A percentile compares a stretch with the other conserved stretches of the same genome.
Evolutionary conservation across 2,888 invertebrate genomes (phyloP).

Genomic region (Lithodes maja): DNA sequence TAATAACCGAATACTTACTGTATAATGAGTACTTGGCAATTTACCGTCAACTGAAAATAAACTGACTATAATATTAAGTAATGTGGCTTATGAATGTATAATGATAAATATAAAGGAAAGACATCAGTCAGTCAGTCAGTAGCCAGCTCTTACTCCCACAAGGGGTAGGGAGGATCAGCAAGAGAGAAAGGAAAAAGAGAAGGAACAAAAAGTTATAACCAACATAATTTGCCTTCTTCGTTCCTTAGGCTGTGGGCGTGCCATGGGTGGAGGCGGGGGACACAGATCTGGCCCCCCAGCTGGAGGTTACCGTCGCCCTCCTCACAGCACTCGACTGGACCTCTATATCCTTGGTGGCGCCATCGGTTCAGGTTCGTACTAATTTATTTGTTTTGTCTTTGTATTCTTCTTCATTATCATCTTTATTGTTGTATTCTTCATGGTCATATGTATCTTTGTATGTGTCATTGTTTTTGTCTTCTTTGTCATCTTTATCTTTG

Average conservation of each 20-base stretch:
- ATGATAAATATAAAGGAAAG: too few relatives aligned
- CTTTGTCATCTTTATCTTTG: background rate
- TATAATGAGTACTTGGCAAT: too few relatives aligned
- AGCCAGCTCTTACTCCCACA: too few relatives aligned
- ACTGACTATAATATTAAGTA: too few relatives aligned
- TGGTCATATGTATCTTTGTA: background rate
- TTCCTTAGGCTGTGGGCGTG: constrained; percentile 36
- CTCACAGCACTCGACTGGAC: constrained; percentile 55
- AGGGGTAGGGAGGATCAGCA: too few relatives aligned
- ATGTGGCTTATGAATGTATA: too few relatives aligned
- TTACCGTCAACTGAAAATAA: too few relatives aligned
- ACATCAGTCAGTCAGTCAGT: too few relatives aligned
- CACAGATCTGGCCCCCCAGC: constrained; percentile 36
- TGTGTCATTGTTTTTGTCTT: background rate
- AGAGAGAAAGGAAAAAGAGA: too few relatives aligned
- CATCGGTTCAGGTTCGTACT: constrained; percentile 37
- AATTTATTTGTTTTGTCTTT: background rate
- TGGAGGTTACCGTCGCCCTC: constrained; percentile 43
- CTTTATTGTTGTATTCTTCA: background rate
- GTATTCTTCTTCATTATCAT: background rate
- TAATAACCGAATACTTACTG: too few relatives aligned
- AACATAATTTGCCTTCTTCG: background rate
- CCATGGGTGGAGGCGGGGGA: constrained; percentile 29
- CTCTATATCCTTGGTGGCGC: constrained; percentile 52
- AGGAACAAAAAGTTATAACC: too few relatives aligned